phyloP scores from a whole-genome alignment of 2,797 vertebrate genomes.

The Lepilemur septentrionalis region DNA sequence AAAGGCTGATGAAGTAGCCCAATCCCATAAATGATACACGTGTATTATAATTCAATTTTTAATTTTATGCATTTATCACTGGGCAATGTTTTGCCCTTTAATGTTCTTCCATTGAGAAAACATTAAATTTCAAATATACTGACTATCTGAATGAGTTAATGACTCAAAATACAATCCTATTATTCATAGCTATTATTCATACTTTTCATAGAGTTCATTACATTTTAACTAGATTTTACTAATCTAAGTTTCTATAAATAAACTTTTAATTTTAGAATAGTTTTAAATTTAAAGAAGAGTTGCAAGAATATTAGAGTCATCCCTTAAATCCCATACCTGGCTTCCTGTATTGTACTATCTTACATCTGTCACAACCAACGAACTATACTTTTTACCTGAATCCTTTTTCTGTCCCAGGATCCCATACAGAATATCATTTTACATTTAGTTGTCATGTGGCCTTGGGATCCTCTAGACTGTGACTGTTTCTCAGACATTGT shows the following conservation, averaged over 20 bases:
- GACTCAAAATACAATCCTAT: background rate
- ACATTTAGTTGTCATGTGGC: fast-evolving
- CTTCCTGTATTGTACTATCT: background rate
- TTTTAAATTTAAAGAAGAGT: background rate
- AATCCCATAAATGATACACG: fast-evolving
- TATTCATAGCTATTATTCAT: background rate
- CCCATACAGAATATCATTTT: too few species aligned
- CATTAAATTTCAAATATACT: background rate
- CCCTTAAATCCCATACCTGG: background rate
- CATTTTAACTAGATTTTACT: background rate
- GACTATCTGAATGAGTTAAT: background rate
- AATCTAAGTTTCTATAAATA: background rate
- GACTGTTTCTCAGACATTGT: background rate
- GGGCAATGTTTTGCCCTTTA: too few species aligned
- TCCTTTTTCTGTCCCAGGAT: background rate
- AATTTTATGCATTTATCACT: background rate
- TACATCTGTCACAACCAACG: background rate
- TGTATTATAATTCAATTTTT: background rate
- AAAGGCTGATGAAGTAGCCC: background rate
- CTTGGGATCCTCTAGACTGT: background rate
- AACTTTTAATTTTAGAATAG: background rate
- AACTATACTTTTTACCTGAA: background rate
- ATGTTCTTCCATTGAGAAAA: background rate
- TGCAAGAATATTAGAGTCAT: background rate
- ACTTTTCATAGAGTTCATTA: background rate